Conservation (phyloP, 1,140 invertebrate genomes). For the Meloidogyne exigua region DNA sequence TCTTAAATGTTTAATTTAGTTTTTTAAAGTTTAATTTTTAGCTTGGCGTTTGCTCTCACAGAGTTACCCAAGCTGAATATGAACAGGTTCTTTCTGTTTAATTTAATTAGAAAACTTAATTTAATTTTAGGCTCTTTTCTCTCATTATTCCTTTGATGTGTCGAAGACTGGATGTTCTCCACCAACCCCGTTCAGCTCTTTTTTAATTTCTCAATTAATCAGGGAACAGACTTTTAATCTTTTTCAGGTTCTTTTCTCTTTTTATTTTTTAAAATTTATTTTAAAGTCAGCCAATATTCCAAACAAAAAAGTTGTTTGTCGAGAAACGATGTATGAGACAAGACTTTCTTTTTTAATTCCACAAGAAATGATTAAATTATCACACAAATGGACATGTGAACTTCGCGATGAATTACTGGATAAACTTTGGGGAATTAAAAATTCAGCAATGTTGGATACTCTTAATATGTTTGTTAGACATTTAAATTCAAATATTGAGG, state of each 20-base stretch:
- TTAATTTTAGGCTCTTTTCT: slow-evolving; percentile 10
- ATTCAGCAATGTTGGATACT: slow-evolving; percentile 28
- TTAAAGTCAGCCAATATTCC: slow-evolving; percentile 49
- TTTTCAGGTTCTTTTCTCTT: slow-evolving; percentile 39
- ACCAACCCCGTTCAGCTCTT: slow-evolving; percentile 29
- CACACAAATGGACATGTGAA: slow-evolving; percentile 38
- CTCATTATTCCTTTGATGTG: background rate
- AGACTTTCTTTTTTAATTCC: slow-evolving; percentile 52
- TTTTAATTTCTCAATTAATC: slow-evolving; percentile 45
- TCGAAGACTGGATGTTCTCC: background rate
- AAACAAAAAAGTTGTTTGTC: slow-evolving; percentile 44
- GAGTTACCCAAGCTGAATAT: slow-evolving; percentile 47
- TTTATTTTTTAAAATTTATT: background rate
- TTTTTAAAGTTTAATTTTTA: slow-evolving; percentile 25
- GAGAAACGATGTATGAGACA: slow-evolving; percentile 52
- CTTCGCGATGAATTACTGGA: slow-evolving; percentile 44
- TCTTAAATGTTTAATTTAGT: slow-evolving; percentile 3
- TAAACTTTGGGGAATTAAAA: slow-evolving; percentile 36
- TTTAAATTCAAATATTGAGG: slow-evolving; percentile 53
- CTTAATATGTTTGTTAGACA: slow-evolving; percentile 42
- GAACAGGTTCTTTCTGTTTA: slow-evolving; percentile 12
- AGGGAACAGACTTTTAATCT: slow-evolving; percentile 47
- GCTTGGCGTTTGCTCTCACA: slow-evolving; percentile 49
- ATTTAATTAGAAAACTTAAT: background rate
- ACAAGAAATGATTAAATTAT: slow-evolving; percentile 47